Percentiles rank a stretch among this genome's conserved stretches.
phyloP scores from a whole-genome alignment of 2,113 vertebrate species.

The Ochotona curzoniae region DNA sequence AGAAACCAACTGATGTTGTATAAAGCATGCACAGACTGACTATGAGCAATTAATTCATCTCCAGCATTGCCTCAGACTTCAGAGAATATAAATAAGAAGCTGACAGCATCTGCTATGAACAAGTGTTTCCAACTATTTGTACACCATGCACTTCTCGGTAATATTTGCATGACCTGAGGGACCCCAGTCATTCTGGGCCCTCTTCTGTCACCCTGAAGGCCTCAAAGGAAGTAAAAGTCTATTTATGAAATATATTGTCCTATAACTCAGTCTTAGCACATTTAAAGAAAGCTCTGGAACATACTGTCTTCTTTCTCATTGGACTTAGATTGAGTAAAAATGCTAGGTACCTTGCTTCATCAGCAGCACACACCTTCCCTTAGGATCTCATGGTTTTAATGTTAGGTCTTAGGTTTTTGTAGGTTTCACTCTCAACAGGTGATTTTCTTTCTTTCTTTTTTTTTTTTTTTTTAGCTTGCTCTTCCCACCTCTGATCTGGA shows the following conservation, averaged over 20 bases:
- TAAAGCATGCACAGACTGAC: too few relatives aligned
- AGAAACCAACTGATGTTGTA: background rate
- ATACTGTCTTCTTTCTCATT: background rate
- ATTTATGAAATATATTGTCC: background rate
- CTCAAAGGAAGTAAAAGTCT: background rate
- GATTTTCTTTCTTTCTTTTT: background rate
- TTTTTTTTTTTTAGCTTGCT: background rate
- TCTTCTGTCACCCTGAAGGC: background rate
- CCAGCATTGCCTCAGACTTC: background rate
- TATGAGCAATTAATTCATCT: background rate
- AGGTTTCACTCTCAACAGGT: background rate
- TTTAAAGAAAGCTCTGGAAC: background rate
- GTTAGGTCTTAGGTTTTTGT: background rate
- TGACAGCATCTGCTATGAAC: background rate
- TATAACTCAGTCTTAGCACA: background rate
- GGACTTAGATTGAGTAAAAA: background rate
- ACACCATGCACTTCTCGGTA: too few relatives aligned
- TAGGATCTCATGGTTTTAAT: conserved; percentile 21
- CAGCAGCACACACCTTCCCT: background rate
- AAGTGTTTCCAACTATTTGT: background rate
- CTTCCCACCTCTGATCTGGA: background rate
- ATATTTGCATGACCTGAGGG: background rate
- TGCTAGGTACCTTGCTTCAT: background rate
- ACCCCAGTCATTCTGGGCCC: background rate
- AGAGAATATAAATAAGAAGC: background rate